Evolutionary conservation across 1,140 invertebrate species (phyloP).

Genomic region (Musca domestica): DNA sequence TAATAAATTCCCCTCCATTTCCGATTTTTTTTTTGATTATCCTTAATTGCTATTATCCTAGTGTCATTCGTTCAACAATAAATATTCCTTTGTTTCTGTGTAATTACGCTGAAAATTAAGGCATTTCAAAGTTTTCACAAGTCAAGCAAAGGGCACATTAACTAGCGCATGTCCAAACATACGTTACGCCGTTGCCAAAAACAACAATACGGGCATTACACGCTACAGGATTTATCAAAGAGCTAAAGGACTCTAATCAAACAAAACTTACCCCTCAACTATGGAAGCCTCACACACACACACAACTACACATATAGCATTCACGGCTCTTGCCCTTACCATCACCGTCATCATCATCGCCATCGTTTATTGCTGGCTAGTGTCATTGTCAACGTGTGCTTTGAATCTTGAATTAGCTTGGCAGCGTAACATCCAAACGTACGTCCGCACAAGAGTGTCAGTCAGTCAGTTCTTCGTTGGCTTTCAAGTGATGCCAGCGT

Average conservation of each 20-base stretch:
- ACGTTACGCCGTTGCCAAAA: not conserved
- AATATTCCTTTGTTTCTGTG: not conserved
- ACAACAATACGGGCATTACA: not conserved
- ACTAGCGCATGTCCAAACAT: not conserved
- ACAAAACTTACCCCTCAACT: not conserved
- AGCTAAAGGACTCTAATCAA: not conserved
- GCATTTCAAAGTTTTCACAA: not conserved
- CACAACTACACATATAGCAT: too few relatives aligned
- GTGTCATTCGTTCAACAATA: too few relatives aligned
- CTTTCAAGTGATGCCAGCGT: slow-evolving; percentile 14
- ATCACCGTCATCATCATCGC: not conserved
- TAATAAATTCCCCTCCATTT: too few relatives aligned
- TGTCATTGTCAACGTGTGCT: slow-evolving; percentile 20
- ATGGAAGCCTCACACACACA: not conserved
- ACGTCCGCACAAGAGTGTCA: too few relatives aligned
- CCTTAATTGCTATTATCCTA: too few relatives aligned
- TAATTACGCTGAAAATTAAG: slow-evolving; percentile 13
- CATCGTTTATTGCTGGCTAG: not conserved
- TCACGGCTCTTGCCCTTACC: not conserved
- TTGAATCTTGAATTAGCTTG: slow-evolving; percentile 13
- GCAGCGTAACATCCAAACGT: not conserved
- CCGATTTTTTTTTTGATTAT: too few relatives aligned
- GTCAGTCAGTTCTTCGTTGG: not conserved
- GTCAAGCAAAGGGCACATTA: not conserved
- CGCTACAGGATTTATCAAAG: not conserved